A percentile compares a stretch with the other conserved stretches of the same genome.
Evolutionary conservation across 2,113 vertebrate genomes (phyloP).

Genomic region (Triplophysa siluroides): DNA sequence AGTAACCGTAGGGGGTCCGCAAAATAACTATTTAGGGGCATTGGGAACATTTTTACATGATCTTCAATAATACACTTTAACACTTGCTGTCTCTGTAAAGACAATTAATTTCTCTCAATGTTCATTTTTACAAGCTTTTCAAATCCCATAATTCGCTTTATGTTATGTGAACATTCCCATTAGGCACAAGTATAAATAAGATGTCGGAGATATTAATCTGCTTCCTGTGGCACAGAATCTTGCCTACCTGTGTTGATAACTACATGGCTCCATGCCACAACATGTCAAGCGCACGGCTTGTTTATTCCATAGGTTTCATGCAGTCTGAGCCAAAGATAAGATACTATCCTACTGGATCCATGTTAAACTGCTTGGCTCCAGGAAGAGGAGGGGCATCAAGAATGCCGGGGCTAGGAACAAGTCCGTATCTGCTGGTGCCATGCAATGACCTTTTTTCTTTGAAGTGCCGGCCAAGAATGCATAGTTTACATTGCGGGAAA

Average conservation of each 20-base stretch:
- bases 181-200: not conserved
- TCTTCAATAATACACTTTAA: not conserved
- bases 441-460: conserved; percentile 64
- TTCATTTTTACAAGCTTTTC: conserved; percentile 14
- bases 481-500: conserved; percentile 70
- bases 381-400: conserved; percentile 30
- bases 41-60: not conserved
- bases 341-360: conserved; percentile 44
- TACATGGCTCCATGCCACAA: conserved; percentile 43
- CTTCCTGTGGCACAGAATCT: conserved; percentile 1
- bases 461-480: conserved; percentile 72
- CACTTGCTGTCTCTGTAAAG: not conserved
- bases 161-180: not conserved
- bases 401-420: conserved; percentile 55
- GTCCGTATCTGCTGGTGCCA: conserved; percentile 67
- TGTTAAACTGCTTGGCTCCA: conserved; percentile 33
- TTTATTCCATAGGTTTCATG: conserved; percentile 50
- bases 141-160: not conserved
- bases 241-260: conserved; percentile 12
- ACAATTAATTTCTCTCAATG: not conserved
- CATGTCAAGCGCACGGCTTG: conserved; percentile 44
- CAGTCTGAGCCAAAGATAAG: conserved; percentile 55
- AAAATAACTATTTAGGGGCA: not conserved
- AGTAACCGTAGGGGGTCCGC: too few relatives aligned
- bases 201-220: not conserved